phyloP scores from a whole-genome alignment of 2,113 vertebrate genomes.

The Tachysurus fulvidraco region DNA sequence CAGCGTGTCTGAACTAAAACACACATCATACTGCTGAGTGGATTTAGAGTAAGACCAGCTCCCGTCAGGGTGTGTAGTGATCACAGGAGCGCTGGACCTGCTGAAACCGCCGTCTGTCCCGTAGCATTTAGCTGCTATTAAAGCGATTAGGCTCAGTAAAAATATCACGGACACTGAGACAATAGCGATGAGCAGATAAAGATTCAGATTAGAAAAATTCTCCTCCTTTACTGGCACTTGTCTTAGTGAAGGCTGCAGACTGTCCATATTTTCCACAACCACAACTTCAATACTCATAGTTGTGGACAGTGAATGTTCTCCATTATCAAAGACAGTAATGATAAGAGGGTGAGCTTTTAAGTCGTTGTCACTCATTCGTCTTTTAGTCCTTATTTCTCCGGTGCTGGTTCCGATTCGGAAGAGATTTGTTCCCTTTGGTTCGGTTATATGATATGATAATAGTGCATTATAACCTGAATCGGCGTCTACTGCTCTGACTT shows the following conservation, averaged over 20 bases:
- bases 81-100: background rate
- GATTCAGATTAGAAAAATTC: constrained; percentile 65
- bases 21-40: constrained; percentile 57
- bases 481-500: too few relatives aligned
- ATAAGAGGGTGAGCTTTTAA: constrained; percentile 55
- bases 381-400: too few relatives aligned
- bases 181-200: constrained; percentile 74
- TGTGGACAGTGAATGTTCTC: constrained; percentile 62
- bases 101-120: constrained; percentile 31
- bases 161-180: constrained; percentile 73
- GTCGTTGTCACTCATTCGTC: too few relatives aligned
- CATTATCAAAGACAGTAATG: constrained; percentile 72
- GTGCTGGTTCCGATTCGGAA: too few relatives aligned
- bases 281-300: constrained; percentile 59
- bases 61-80: constrained; percentile 29
- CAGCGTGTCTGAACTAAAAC: constrained; percentile 62
- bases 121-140: constrained; percentile 56
- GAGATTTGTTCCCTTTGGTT: too few relatives aligned
- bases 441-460: too few relatives aligned
- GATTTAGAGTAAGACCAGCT: constrained; percentile 34
- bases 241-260: constrained; percentile 70
- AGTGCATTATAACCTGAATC: too few relatives aligned
- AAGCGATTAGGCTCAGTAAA: constrained; percentile 53
- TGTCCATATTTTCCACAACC: constrained; percentile 60
- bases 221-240: constrained; percentile 61